Percentiles rank a stretch among this genome's conserved stretches.
These are phyloP conservation scores for Acanthis flammea DNA, from an alignment of 2,797 vertebrate genomes.

Conservation along the genomic window DNA sequence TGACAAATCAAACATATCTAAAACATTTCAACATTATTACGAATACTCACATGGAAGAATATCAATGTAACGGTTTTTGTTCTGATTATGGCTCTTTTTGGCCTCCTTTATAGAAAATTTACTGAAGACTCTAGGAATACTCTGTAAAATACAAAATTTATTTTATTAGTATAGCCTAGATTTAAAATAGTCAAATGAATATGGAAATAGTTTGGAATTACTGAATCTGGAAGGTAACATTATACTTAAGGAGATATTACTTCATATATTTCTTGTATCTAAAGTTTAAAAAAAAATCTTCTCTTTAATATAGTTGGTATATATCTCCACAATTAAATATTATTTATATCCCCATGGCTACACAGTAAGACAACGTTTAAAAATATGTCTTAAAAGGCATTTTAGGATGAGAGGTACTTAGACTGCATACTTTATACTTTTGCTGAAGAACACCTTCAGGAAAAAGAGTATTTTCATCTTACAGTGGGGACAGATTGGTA, in stretches of 20 bases:
- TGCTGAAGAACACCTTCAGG: neutral
- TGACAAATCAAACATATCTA: neutral
- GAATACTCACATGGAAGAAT: constrained; percentile 92
- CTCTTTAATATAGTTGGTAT: neutral
- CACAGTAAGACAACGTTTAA: neutral
- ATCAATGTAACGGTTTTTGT: constrained; percentile 96
- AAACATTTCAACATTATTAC: neutral
- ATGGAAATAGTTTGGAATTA: neutral
- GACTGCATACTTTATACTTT: neutral
- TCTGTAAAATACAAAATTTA: constrained; percentile 76
- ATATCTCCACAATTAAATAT: neutral
- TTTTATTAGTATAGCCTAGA: neutral
- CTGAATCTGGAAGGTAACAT: neutral
- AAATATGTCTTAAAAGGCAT: neutral
- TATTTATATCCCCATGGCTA: neutral
- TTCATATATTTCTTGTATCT: neutral
- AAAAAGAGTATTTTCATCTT: neutral
- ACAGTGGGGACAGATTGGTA: neutral
- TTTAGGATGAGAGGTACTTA: neutral
- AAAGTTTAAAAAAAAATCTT: neutral
- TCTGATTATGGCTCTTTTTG: constrained; percentile 82
- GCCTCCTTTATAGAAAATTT: constrained; percentile 89
- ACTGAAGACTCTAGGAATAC: constrained; percentile 91
- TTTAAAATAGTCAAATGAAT: neutral
- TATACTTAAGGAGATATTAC: neutral